phyloP scores from a whole-genome alignment of 2,888 invertebrate species.

The Teinopalpus imperialis region DNA sequence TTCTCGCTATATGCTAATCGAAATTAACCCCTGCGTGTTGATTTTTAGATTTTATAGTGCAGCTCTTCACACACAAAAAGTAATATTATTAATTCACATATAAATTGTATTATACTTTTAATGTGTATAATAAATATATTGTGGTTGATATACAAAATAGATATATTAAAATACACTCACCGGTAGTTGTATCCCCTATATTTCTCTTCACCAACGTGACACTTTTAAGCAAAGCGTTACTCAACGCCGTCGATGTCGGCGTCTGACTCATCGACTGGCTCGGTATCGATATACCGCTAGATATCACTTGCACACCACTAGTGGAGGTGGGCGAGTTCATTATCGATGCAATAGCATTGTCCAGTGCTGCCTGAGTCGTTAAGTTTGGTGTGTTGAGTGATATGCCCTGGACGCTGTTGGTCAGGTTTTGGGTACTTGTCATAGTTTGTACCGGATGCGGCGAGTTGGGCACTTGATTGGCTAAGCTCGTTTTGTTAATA shows the following conservation, averaged over 20 bases:
- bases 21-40: too few species aligned
- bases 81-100: too few species aligned
- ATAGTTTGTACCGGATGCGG: conserved; percentile 48
- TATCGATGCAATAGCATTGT: conserved; percentile 70
- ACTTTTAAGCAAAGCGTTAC: conserved; percentile 61
- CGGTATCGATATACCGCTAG: conserved; percentile 58
- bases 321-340: conserved; percentile 63
- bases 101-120: too few species aligned
- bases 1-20: too few species aligned
- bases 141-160: too few species aligned
- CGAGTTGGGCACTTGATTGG: conserved; percentile 50
- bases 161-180: too few species aligned
- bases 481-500: conserved; percentile 47
- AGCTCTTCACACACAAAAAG: too few species aligned
- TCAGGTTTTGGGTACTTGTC: conserved; percentile 55
- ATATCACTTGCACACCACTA: conserved; percentile 63
- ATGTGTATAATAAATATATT: too few species aligned
- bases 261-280: conserved; percentile 41
- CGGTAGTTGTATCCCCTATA: conserved; percentile 58
- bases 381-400: conserved; percentile 59
- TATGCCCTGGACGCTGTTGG: conserved; percentile 72
- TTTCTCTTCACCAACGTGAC: conserved; percentile 71
- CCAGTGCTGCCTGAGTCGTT: conserved; percentile 59
- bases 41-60: too few species aligned
- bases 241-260: conserved; percentile 44